Conservation (phyloP, 2,797 vertebrate species). For the Jordanella pulchra region DNA sequence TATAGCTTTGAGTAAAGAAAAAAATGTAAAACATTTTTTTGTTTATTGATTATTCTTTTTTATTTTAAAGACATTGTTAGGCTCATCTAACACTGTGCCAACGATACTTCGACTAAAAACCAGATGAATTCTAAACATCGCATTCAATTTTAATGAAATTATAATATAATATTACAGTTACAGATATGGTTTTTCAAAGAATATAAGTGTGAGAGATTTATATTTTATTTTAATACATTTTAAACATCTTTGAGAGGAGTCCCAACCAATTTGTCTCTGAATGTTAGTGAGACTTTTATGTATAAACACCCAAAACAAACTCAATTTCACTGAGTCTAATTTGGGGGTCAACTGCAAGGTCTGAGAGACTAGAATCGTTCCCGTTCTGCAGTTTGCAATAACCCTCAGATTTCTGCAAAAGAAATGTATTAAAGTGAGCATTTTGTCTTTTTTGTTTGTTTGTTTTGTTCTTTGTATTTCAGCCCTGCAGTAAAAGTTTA, state of each 20-base stretch:
- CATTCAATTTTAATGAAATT: neutral
- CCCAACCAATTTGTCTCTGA: neutral
- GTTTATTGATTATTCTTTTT: neutral
- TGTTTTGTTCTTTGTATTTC: conserved; percentile 26
- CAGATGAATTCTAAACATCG: neutral
- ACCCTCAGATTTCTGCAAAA: conserved; percentile 33
- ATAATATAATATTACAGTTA: neutral
- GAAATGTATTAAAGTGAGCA: conserved; percentile 19
- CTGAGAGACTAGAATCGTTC: conserved; percentile 15
- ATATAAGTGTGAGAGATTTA: neutral
- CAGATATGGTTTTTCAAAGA: neutral
- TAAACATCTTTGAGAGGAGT: neutral
- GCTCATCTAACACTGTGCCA: too few relatives aligned
- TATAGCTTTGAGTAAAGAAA: too few relatives aligned
- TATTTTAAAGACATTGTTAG: neutral
- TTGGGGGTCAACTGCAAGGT: conserved; percentile 18
- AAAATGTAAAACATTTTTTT: too few relatives aligned
- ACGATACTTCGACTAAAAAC: neutral
- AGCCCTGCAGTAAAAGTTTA: conserved; percentile 32
- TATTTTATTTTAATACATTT: neutral
- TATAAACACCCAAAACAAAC: neutral
- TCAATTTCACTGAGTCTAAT: conserved; percentile 5
- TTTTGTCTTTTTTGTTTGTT: conserved; percentile 33
- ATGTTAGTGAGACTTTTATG: neutral
- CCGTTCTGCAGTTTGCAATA: conserved; percentile 26